Percentiles rank a stretch among this genome's conserved stretches.
phyloP scores from a whole-genome alignment of 2,113 vertebrate genomes.

The Heterotis niloticus region DNA sequence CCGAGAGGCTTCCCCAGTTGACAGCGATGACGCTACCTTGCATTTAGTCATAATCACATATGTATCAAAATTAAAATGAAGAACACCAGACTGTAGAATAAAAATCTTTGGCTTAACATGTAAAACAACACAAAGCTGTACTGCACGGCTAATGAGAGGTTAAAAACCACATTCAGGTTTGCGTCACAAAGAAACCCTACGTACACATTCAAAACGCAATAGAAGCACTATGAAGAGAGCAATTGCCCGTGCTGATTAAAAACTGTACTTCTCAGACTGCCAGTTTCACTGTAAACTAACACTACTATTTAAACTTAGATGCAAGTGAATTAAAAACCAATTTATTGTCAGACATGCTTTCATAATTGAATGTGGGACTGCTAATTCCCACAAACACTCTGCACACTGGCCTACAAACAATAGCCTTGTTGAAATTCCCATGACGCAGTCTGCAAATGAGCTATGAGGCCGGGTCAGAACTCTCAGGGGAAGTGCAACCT shows the following conservation, averaged over 20 bases:
- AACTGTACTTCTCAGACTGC: background rate
- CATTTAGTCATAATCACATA: too few relatives aligned
- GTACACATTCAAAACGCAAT: too few relatives aligned
- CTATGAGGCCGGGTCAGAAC: background rate
- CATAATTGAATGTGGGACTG: background rate
- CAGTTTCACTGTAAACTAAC: slow-evolving; percentile 28
- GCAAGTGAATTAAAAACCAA: slow-evolving; percentile 26
- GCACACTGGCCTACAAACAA: background rate
- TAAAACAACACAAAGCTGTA: too few relatives aligned
- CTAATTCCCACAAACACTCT: slow-evolving; percentile 8
- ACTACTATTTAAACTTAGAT: slow-evolving; percentile 21
- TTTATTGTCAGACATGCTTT: slow-evolving; percentile 16
- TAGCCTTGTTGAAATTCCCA: background rate
- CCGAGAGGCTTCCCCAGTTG: too few relatives aligned
- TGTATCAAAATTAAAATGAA: too few relatives aligned
- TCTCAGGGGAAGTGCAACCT: background rate
- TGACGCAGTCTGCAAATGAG: background rate
- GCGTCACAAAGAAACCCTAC: too few relatives aligned
- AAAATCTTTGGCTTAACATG: too few relatives aligned
- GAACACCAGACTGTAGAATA: too few relatives aligned
- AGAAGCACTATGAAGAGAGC: background rate
- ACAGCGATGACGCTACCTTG: too few relatives aligned
- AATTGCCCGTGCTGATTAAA: background rate
- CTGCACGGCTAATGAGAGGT: too few relatives aligned
- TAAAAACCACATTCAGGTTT: too few relatives aligned